phyloP scores from a whole-genome alignment of 2,888 invertebrate genomes.

The Hydriomena furcata region DNA sequence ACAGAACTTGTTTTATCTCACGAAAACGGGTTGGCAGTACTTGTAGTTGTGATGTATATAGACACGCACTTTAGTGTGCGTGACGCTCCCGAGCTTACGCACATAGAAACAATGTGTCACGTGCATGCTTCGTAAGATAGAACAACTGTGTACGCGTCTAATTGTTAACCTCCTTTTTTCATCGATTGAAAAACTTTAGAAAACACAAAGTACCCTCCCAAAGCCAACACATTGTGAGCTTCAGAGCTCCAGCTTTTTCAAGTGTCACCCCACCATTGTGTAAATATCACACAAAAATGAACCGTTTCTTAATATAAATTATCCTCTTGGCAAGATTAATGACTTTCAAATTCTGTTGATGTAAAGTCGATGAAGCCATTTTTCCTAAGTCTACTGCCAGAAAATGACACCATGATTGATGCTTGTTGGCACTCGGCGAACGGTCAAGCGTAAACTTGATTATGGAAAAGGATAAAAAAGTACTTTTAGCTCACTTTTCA shows the following conservation, averaged over 20 bases:
- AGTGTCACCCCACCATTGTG: constrained; percentile 32
- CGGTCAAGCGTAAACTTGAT: constrained; percentile 51
- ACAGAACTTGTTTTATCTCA: too few relatives aligned
- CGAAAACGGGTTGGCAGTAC: too few relatives aligned
- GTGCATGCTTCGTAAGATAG: too few relatives aligned
- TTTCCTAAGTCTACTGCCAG: constrained; percentile 70
- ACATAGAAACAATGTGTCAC: too few relatives aligned
- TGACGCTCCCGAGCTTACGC: too few relatives aligned
- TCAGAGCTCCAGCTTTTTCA: constrained; percentile 16
- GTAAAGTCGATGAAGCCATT: constrained; percentile 74
- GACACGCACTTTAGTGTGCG: too few relatives aligned
- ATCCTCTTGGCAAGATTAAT: constrained; percentile 67
- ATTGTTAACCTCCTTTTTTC: too few relatives aligned
- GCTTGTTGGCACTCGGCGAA: constrained; percentile 44
- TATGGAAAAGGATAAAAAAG: constrained; percentile 32
- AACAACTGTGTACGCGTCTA: too few relatives aligned
- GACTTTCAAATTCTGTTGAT: constrained; percentile 65
- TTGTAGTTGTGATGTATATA: too few relatives aligned
- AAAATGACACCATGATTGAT: constrained; percentile 76
- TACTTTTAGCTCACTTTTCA: constrained; percentile 15
- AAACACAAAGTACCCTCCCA: not conserved
- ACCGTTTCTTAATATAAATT: constrained; percentile 57
- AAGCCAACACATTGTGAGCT: constrained; percentile 11
- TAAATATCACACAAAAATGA: constrained; percentile 46
- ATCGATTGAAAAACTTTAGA: too few relatives aligned